These are phyloP conservation scores for Eulimnadia texana DNA, from an alignment of 1,140 invertebrate species.

Conservation along the genomic window DNA sequence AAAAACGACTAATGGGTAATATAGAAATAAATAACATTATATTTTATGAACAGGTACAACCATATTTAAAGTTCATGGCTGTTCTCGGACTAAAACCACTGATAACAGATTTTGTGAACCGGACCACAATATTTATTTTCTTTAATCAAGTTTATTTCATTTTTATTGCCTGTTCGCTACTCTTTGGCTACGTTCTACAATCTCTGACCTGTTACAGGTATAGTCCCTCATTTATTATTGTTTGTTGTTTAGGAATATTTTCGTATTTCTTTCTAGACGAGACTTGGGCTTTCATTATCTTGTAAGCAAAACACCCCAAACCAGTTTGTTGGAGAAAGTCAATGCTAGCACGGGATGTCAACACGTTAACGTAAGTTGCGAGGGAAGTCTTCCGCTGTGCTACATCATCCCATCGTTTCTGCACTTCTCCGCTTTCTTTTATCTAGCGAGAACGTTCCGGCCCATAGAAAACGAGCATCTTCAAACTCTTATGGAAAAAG, in stretches of 20 bases:
- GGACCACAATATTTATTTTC: neutral
- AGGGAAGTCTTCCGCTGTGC: conserved; percentile 9
- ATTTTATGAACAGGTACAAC: neutral
- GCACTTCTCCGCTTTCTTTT: conserved; percentile 8
- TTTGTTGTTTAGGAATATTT: neutral
- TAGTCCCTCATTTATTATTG: neutral
- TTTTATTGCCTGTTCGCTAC: conserved; percentile 6
- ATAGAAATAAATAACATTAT: neutral
- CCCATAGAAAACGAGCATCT: conserved; percentile 16
- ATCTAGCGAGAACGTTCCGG: conserved; percentile 1
- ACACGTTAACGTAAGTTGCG: neutral
- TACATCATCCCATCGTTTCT: conserved; percentile 10
- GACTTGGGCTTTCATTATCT: neutral
- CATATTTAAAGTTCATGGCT: conserved; percentile 3
- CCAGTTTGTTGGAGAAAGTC: neutral
- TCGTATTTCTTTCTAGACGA: neutral
- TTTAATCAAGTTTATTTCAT: conserved; percentile 10
- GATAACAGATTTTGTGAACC: conserved; percentile 4
- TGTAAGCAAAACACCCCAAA: neutral
- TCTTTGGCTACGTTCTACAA: conserved; percentile 13
- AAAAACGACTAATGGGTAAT: too few species aligned
- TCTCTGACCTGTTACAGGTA: conserved; percentile 13
- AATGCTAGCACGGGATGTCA: neutral
- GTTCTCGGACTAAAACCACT: conserved; percentile 10
- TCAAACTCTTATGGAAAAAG: conserved; percentile 14